These are phyloP conservation scores for Uropetala carovei DNA, from an alignment of 2,888 invertebrate genomes.

Conservation along the genomic window DNA sequence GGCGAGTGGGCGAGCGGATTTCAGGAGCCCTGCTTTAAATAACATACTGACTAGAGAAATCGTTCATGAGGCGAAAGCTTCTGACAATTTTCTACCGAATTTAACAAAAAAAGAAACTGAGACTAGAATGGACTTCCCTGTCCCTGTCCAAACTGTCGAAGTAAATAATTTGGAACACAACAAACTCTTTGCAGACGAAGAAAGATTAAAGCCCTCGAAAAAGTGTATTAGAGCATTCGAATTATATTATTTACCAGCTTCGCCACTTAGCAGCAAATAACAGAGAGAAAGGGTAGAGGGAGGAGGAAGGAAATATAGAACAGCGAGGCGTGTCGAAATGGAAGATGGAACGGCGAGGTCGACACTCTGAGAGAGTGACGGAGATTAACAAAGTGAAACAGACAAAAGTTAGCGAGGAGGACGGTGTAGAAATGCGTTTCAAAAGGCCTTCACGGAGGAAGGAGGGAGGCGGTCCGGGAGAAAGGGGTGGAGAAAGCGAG, in stretches of 20 bases:
- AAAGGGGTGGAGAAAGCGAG: not conserved
- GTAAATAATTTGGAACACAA: too few relatives aligned
- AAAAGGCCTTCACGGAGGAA: not conserved
- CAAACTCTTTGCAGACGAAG: too few relatives aligned
- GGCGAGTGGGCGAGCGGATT: too few relatives aligned
- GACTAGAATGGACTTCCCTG: too few relatives aligned
- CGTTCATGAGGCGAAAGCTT: too few relatives aligned
- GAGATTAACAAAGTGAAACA: not conserved
- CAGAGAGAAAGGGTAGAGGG: not conserved
- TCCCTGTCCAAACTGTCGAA: too few relatives aligned
- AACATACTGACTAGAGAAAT: too few relatives aligned
- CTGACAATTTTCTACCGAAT: too few relatives aligned
- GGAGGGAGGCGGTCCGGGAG: not conserved
- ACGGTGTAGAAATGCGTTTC: not conserved
- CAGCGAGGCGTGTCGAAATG: constrained; percentile 9
- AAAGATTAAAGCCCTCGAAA: too few relatives aligned
- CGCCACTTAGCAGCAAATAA: not conserved
- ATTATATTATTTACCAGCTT: not conserved
- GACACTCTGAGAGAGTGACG: not conserved
- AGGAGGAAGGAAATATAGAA: not conserved
- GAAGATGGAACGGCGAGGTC: constrained; percentile 18
- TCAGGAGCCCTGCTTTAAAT: too few relatives aligned
- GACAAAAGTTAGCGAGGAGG: not conserved
- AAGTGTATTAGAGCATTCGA: not conserved
- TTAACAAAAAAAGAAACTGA: too few relatives aligned